Percentiles rank a stretch among this genome's conserved stretches.
Evolutionary conservation across 35 echinoderm and acorn worm species (phyloP).

Genomic region (Lytechinus pictus): DNA sequence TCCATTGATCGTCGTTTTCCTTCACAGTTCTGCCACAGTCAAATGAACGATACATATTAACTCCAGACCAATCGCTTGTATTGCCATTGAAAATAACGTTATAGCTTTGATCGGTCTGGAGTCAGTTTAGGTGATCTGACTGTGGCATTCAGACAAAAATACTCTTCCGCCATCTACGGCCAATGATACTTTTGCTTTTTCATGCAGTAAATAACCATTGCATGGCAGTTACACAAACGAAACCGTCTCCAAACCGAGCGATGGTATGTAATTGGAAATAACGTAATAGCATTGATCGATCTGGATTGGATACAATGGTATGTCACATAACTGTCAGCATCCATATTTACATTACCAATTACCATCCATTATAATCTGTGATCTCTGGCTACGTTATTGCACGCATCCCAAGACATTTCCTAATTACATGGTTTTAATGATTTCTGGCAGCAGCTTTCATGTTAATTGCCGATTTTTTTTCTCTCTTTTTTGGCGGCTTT

Average conservation of each 20-base stretch:
- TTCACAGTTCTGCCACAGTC: too few relatives aligned
- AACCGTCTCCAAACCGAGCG: too few relatives aligned
- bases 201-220: background rate
- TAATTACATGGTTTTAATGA: background rate
- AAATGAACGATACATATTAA: too few relatives aligned
- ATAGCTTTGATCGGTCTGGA: too few relatives aligned
- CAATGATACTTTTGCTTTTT: background rate
- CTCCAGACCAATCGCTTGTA: too few relatives aligned
- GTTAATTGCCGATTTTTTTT: background rate
- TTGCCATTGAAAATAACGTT: too few relatives aligned
- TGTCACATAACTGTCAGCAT: background rate
- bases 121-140: too few relatives aligned
- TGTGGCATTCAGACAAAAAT: background rate
- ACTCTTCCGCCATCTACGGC: conserved; percentile 6
- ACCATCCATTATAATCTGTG: background rate
- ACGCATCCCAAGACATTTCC: background rate
- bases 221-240: too few relatives aligned
- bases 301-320: too few relatives aligned
- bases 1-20: too few relatives aligned
- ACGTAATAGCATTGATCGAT: too few relatives aligned
- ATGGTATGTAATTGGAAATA: too few relatives aligned
- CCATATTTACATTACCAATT: background rate
- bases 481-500: background rate
- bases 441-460: background rate
- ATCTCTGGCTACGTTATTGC: background rate